phyloP scores from a whole-genome alignment of 2,888 invertebrate genomes.

The Ectropis crepuscularia region DNA sequence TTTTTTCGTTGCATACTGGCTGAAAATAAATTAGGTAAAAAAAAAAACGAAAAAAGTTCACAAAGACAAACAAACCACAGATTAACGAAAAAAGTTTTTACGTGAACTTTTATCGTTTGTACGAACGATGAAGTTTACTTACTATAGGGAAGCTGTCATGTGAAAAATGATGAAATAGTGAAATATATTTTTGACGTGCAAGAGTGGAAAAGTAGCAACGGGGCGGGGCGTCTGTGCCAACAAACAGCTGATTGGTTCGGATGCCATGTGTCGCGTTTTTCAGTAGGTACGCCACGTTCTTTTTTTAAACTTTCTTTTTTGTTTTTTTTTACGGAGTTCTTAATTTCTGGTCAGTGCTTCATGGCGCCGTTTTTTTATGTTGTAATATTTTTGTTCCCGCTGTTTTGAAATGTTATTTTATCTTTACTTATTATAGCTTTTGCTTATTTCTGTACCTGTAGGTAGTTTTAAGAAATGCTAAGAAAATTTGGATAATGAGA shows the following conservation, averaged over 20 bases:
- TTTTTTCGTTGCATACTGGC: not conserved
- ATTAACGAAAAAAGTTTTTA: conserved; percentile 40
- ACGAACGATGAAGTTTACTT: not conserved
- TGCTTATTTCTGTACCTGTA: no score
- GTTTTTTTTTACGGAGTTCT: conserved; percentile 35
- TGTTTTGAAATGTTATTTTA: no score
- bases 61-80: not conserved
- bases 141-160: conserved; percentile 18
- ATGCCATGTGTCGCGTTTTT: conserved; percentile 77
- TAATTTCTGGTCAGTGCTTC: conserved; percentile 29
- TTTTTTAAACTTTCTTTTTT: conserved; percentile 49
- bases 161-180: conserved; percentile 59
- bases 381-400: not conserved
- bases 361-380: conserved; percentile 7
- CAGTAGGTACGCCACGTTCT: conserved; percentile 71
- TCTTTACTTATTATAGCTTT: no score
- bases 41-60: not conserved
- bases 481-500: no score
- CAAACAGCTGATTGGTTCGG: conserved; percentile 81
- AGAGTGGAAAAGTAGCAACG: conserved; percentile 73
- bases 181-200: conserved; percentile 73
- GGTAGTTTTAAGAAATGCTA: no score
- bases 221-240: conserved; percentile 75
- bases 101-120: conserved; percentile 10
- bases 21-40: not conserved